Percentiles rank a stretch among this genome's conserved stretches.
These are phyloP conservation scores for Sinosuthora webbiana DNA, from an alignment of 2,113 vertebrate genomes.

Conservation along the genomic window DNA sequence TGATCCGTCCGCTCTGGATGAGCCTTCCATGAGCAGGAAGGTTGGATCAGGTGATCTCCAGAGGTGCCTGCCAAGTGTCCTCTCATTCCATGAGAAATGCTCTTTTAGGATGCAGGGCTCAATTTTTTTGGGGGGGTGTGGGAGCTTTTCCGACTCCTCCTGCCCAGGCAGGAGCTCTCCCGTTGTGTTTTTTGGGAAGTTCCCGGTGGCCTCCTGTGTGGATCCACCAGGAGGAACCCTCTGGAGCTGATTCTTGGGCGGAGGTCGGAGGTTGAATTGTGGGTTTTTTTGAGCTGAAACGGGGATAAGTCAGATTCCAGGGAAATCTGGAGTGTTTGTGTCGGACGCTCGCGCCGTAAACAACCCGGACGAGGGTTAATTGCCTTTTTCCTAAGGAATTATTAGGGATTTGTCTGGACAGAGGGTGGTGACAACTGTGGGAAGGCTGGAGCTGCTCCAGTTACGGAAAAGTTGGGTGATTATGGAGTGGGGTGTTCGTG, in stretches of 20 bases:
- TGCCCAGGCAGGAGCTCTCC: neutral
- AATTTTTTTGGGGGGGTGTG: neutral
- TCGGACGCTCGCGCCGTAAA: rapidly evolving
- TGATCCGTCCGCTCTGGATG: neutral
- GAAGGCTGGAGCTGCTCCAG: neutral
- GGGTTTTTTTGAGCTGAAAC: neutral
- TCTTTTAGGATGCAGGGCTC: neutral
- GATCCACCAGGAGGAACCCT: neutral
- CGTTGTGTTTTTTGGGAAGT: neutral
- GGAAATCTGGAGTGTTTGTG: neutral
- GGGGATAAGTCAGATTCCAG: neutral
- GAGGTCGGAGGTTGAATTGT: too few species aligned
- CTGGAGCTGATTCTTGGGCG: rapidly evolving
- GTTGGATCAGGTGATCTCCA: neutral
- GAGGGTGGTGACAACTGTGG: neutral
- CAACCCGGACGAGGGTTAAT: neutral
- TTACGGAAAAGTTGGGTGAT: neutral
- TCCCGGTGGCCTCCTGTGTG: rapidly evolving
- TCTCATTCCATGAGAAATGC: neutral
- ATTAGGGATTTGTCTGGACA: neutral
- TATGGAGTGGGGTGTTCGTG: neutral
- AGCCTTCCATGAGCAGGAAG: neutral
- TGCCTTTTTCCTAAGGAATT: neutral
- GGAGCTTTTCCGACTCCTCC: neutral
- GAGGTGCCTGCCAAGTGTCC: neutral